Conservation (phyloP, 2,888 invertebrate species). For the Euproctis similis region DNA sequence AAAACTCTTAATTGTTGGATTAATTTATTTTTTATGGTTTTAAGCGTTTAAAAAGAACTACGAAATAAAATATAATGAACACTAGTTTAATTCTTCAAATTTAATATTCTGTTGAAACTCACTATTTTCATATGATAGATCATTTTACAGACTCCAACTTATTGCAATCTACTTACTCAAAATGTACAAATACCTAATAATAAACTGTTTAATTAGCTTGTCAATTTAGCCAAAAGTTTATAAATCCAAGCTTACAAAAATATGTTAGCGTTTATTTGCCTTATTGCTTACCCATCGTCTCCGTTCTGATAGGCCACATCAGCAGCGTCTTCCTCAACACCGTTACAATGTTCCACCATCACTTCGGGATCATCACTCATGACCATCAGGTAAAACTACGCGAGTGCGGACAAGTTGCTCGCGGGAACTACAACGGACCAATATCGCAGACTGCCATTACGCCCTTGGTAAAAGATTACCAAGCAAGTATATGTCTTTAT, state of each 20-base stretch:
- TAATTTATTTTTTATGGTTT: no score
- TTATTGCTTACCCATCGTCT: slow-evolving; percentile 50
- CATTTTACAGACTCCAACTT: no score
- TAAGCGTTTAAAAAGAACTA: no score
- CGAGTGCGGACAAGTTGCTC: slow-evolving; percentile 36
- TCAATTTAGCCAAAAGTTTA: slow-evolving; percentile 7
- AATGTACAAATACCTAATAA: no score
- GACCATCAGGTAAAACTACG: slow-evolving; percentile 28
- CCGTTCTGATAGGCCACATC: slow-evolving; percentile 40
- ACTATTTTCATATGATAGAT: no score
- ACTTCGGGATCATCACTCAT: slow-evolving; percentile 62
- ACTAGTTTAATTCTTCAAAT: no score
- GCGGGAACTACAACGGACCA: slow-evolving; percentile 44
- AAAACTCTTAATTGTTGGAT: no score
- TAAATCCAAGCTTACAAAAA: not conserved
- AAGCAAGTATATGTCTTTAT: slow-evolving; percentile 62
- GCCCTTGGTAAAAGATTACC: slow-evolving; percentile 72
- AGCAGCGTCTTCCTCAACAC: slow-evolving; percentile 42
- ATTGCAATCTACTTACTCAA: no score
- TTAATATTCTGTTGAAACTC: no score
- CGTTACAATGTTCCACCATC: slow-evolving; percentile 60
- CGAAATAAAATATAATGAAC: no score
- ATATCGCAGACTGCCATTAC: slow-evolving; percentile 55
- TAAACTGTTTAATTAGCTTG: not conserved
- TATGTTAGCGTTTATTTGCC: no score